A percentile compares a stretch with the other conserved stretches of the same genome.
Conservation (phyloP, 2,888 invertebrate genomes). For the Tenthredo livida region DNA sequence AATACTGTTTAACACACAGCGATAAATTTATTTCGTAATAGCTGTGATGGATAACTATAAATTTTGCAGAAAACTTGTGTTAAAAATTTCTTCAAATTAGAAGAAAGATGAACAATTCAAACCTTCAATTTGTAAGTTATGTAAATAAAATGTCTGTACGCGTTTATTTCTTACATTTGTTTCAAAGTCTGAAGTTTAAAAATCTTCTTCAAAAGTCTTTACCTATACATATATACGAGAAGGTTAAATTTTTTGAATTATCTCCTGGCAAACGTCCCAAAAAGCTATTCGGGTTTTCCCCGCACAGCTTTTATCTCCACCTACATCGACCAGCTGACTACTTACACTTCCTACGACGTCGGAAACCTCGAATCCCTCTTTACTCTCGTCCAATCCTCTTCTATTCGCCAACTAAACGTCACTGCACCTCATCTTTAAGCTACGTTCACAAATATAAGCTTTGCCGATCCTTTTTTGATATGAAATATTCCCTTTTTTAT, state of each 20-base stretch:
- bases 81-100: slow-evolving; percentile 10
- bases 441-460: background rate
- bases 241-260: slow-evolving; percentile 26
- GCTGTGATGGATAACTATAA: background rate
- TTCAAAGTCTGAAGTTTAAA: background rate
- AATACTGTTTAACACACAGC: slow-evolving; percentile 1
- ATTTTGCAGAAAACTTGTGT: background rate
- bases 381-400: background rate
- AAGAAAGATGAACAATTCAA: background rate
- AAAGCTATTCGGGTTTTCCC: background rate
- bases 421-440: slow-evolving; percentile 16
- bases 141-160: background rate
- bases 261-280: slow-evolving; percentile 29
- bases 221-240: background rate
- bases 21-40: slow-evolving; percentile 25
- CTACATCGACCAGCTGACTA: slow-evolving; percentile 40
- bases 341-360: slow-evolving; percentile 28
- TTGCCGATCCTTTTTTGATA: background rate
- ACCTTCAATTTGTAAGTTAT: slow-evolving; percentile 16
- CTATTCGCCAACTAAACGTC: slow-evolving; percentile 19
- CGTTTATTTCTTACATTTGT: background rate
- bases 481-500: background rate
- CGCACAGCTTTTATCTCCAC: slow-evolving; percentile 39
- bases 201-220: background rate
- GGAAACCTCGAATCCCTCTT: slow-evolving; percentile 1